Evolutionary conservation across 2,797 vertebrate genomes (phyloP), one percentile per base, ranked within the genome.

Genomic region (Onychomys arenicola): DNA sequence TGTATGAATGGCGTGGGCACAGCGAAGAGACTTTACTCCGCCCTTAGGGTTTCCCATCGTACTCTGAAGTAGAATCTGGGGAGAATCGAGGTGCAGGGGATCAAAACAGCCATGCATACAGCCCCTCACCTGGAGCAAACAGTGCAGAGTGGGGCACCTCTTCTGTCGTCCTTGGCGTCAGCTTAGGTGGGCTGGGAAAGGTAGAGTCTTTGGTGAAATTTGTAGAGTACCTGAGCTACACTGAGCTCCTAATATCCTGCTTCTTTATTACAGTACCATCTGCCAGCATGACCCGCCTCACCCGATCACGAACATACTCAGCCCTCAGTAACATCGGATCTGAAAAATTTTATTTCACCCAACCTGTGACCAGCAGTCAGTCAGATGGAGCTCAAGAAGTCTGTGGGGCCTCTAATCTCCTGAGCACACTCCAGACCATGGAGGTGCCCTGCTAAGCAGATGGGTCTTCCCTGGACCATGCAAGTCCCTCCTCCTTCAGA

Each of bases 231-330:
- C 55, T 80, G 65, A 76, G 83, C 37, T 86, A 73, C 89, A 57
- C 78, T 34, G 73, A 91, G 46, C n/a, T 80, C 87, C 49, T 57
- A 97, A 97, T 71, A 55, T 19, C 7, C 4, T 69, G 97, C 94
- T 95, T 98, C 73, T 98, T 86, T 98, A 93, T 98, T 98, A 59
- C 98, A 99, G 99, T 99, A 99, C 99, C 99, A 63, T 99, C 99
- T 17, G 99, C 98, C 21, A 99, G 99, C 57, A 99, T 99, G 99
- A 99, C 99, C 85, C 98, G 99, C 73, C 98, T 99, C 97, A 98
- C 99, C 78, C 99, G 99, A 91, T 99, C 99, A 94, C 99, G 99
- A 87, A 99, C 99, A 80, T 99, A 99, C 98, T 99, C 99, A 0
- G 99, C 99, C 84, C 99, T 99, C n/a, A 98, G 96, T 94, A 99